These are phyloP conservation scores for Noctuana brunneofusca DNA, from an alignment of 2,888 invertebrate genomes.

Conservation along the genomic window DNA sequence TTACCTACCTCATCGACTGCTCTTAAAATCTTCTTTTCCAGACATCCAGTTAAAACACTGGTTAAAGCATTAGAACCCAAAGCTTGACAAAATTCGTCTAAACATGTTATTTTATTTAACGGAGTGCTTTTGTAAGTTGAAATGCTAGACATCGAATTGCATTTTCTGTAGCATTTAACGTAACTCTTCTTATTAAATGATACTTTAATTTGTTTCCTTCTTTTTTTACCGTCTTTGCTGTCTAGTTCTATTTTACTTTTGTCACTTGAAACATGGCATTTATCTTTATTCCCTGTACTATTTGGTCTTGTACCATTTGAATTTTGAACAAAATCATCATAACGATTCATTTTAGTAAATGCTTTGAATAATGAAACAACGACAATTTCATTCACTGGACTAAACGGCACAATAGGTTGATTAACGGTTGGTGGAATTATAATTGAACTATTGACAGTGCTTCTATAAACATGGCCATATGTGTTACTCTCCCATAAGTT, in stretches of 20 bases:
- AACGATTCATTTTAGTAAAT: conserved; percentile 8
- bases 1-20: conserved; percentile 57
- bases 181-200: conserved; percentile 45
- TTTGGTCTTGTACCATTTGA: neutral
- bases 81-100: conserved; percentile 68
- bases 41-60: conserved; percentile 55
- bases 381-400: neutral
- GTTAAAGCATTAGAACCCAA: conserved; percentile 60
- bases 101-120: conserved; percentile 56
- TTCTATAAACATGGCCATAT: neutral
- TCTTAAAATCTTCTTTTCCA: conserved; percentile 56
- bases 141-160: conserved; percentile 59
- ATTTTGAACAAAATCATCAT: neutral
- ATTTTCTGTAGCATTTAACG: conserved; percentile 59
- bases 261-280: neutral
- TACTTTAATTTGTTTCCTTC: conserved; percentile 7
- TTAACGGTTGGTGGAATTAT: neutral
- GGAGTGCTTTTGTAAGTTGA: conserved; percentile 46
- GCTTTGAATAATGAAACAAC: conserved; percentile 25
- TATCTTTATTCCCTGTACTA: neutral
- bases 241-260: conserved; percentile 29
- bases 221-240: neutral
- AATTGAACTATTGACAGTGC: neutral
- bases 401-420: neutral
- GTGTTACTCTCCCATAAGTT: neutral